Conservation (phyloP, 2,888 invertebrate species). For the Hydropsyche betteni region DNA sequence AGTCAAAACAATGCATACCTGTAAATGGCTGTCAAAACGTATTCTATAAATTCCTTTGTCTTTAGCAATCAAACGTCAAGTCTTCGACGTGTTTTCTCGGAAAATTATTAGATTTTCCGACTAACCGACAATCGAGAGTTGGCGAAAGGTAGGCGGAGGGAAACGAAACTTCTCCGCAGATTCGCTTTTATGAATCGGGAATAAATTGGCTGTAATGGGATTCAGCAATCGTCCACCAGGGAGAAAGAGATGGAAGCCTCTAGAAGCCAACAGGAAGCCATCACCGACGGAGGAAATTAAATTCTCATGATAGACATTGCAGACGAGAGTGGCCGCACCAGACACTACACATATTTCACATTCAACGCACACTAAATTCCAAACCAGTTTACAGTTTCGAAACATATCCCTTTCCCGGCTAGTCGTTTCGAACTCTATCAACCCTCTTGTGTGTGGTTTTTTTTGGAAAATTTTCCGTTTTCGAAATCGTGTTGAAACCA, state of each 20-base stretch:
- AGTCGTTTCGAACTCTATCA: no score
- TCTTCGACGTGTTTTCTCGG: no score
- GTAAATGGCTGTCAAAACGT: no score
- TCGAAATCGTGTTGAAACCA: slow-evolving; percentile 23
- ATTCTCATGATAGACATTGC: slow-evolving; percentile 39
- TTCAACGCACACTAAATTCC: not conserved
- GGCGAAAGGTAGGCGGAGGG: no score
- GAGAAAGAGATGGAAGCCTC: not conserved
- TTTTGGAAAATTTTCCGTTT: not conserved
- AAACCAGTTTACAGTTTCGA: not conserved
- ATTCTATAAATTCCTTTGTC: no score
- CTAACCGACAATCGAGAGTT: no score
- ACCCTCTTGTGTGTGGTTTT: no score
- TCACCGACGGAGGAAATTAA: slow-evolving; percentile 37
- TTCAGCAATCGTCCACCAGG: slow-evolving; percentile 26
- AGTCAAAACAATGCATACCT: no score
- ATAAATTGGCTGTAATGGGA: slow-evolving; percentile 42
- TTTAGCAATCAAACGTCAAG: no score
- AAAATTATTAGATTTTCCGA: no score
- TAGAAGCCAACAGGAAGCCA: slow-evolving; percentile 39
- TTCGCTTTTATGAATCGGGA: slow-evolving; percentile 23
- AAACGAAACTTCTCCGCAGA: slow-evolving; percentile 13
- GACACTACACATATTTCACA: slow-evolving; percentile 1
- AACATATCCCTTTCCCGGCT: no score
- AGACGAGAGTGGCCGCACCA: slow-evolving; percentile 9